Percentiles rank a stretch among this genome's conserved stretches.
phyloP scores from a whole-genome alignment of 2,888 invertebrate genomes.

The Tetramorium bicarinatum region DNA sequence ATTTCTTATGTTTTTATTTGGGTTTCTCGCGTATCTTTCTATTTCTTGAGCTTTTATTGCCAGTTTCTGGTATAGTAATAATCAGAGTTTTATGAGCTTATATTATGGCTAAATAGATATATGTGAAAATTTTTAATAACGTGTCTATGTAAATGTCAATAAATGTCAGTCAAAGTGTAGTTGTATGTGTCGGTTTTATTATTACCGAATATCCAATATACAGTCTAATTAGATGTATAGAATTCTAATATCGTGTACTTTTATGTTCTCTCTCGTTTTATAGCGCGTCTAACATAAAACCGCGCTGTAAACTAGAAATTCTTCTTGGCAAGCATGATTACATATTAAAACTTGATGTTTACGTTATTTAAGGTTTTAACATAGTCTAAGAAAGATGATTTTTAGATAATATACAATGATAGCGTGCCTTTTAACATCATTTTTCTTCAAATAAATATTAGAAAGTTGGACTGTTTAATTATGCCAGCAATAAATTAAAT shows the following conservation, averaged over 20 bases:
- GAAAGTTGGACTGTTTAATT: not conserved
- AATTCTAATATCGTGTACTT: conserved; percentile 25
- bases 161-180: not conserved
- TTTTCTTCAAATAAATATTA: not conserved
- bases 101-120: not conserved
- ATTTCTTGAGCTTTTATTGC: not conserved
- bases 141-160: not conserved
- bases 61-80: not conserved
- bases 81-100: not conserved
- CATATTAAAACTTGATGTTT: conserved; percentile 23
- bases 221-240: conserved; percentile 11
- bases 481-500: not conserved
- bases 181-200: not conserved
- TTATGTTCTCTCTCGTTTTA: conserved; percentile 36
- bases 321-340: not conserved
- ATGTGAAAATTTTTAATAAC: conserved; percentile 7
- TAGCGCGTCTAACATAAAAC: conserved; percentile 38
- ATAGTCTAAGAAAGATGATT: not conserved
- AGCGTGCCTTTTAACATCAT: not conserved
- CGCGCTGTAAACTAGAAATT: conserved; percentile 20
- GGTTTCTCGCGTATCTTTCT: not conserved
- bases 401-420: not conserved
- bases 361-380: not conserved
- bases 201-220: not conserved
- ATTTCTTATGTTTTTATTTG: not conserved